Evolutionary conservation across 2,888 invertebrate genomes (phyloP), one percentile per base, ranked within the genome.

Genomic region (Tipula unca): DNA sequence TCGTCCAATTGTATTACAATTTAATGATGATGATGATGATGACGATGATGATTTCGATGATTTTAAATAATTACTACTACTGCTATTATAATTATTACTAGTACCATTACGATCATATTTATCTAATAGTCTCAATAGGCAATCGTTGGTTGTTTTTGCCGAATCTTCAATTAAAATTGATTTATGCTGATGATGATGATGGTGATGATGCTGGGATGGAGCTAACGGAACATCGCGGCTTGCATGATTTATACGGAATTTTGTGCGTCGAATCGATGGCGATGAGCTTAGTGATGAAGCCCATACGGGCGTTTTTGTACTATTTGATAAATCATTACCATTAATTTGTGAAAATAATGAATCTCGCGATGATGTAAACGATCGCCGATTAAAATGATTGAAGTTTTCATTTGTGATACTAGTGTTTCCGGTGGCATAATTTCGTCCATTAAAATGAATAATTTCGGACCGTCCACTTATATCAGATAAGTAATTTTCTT

Each of bases 201-300:
- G n/a, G n/a, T n/a, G n/a, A n/a, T n/a, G n/a, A n/a, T n/a, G n/a
- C n/a, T n/a, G 92, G 4, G 93, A 92, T 6, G 93, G 92, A 69
- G 93, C 93, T 35, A 94, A 91, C 1, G 95, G 95, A 0, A 95
- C 95, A 89, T 95, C 95, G 87, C 95, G 92, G 88, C 94, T 95
- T 90, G 93, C 92, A 87, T 93, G 92, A 54, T 94, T 95, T 29
- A 95, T 92, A 88, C 93, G 92, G 89, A 94, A 94, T 87, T 95
- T 94, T 85, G 93, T 92, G 3, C 92, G 90, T 85, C 93, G 91
- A 90, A 89, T 90, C 86, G 92, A 36, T 54, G 32, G 25, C 36
- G 85, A 84, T 25, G 86, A 85, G 48, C 82, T 85, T 36, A 85
- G 20, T 36, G 82, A 29, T 10, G 85, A 35, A 32, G 86, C 32